These are phyloP conservation scores for Trichomalopsis sarcophagae DNA, from an alignment of 1,140 invertebrate species.

Conservation along the genomic window DNA sequence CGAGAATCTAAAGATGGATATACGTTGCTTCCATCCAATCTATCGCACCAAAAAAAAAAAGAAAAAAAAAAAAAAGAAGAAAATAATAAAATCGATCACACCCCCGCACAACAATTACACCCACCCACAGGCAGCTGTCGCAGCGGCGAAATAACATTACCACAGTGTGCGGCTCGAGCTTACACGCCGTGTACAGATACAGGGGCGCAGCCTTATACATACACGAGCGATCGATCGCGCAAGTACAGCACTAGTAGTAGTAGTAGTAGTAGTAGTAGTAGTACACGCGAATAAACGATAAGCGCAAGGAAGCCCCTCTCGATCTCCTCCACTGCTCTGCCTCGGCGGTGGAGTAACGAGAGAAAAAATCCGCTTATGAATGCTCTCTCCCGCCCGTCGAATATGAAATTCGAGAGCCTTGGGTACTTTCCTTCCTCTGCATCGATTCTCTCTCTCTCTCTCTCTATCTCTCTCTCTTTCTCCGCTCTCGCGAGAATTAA, in stretches of 20 bases:
- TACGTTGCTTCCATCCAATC: no score
- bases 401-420: constrained; percentile 34
- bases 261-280: not conserved
- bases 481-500: not conserved
- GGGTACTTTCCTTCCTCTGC: not conserved
- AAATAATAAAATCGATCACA: not conserved
- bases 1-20: no score
- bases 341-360: not conserved
- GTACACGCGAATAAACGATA: not conserved
- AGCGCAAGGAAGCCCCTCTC: not conserved
- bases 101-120: not conserved
- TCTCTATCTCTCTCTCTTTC: no score
- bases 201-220: not conserved
- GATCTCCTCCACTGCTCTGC: not conserved
- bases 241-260: not conserved
- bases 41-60: not conserved
- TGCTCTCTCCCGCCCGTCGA: not conserved
- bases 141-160: not conserved
- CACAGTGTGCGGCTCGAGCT: not conserved
- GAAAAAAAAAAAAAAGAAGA: not conserved
- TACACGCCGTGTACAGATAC: not conserved
- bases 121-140: not conserved
- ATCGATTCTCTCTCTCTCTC: no score
- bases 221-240: not conserved
- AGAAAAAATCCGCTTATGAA: constrained; percentile 35